phyloP scores from a whole-genome alignment of 92 coral and sea anemone species.

The Zoanthus solanderi region DNA sequence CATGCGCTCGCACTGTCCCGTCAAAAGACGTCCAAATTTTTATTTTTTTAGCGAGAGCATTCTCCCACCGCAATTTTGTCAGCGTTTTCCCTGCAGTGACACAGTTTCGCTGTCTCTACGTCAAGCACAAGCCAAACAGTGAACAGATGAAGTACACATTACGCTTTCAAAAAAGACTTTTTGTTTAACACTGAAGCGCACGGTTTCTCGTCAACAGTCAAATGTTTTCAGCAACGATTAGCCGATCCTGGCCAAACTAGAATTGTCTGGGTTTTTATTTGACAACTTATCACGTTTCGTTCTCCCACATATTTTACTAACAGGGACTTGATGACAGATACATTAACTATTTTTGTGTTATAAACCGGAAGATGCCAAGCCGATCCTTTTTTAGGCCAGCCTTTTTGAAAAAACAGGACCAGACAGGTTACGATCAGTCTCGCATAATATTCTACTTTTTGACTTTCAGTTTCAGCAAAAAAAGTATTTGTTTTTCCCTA shows the following conservation, averaged over 20 bases:
- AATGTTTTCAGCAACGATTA: background rate
- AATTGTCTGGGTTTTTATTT: background rate
- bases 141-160: background rate
- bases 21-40: slow-evolving; percentile 15
- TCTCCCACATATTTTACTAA: background rate
- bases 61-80: slow-evolving; percentile 28
- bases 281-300: background rate
- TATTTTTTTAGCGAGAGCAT: background rate
- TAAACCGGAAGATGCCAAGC: slow-evolving; percentile 28
- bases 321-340: slow-evolving; percentile 32
- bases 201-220: background rate
- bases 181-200: background rate
- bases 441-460: background rate
- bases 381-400: background rate
- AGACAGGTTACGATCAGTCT: background rate
- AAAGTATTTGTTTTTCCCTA: background rate
- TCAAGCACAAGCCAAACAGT: background rate
- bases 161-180: background rate
- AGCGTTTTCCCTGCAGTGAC: background rate
- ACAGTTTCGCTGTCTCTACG: background rate
- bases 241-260: background rate
- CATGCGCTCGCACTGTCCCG: background rate
- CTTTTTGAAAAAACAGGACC: background rate
- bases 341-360: background rate
- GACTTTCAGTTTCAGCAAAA: background rate